A percentile compares a stretch with the other conserved stretches of the same genome.
These are phyloP conservation scores for Lateolabrax maculatus DNA, from an alignment of 2,797 vertebrate species.

Conservation along the genomic window DNA sequence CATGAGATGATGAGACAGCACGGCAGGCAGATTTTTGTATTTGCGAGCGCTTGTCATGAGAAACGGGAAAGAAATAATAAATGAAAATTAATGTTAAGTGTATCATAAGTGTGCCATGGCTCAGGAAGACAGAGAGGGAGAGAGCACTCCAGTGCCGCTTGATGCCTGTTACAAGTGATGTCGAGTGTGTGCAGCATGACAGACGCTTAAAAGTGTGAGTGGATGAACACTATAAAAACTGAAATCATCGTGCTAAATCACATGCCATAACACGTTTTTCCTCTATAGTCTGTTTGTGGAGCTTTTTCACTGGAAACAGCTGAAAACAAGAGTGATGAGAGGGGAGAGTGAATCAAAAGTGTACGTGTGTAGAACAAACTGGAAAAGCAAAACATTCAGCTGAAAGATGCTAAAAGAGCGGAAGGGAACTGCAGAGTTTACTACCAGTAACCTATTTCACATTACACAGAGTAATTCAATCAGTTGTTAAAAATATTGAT, in stretches of 20 bases:
- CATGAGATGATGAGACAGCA: neutral
- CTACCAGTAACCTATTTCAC: neutral
- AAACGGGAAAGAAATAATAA: neutral
- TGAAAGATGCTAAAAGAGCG: neutral
- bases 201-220: too few relatives aligned
- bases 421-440: neutral
- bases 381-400: neutral
- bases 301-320: neutral
- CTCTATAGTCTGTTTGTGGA: too few relatives aligned
- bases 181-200: too few relatives aligned
- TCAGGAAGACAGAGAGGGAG: neutral
- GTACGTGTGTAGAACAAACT: neutral
- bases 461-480: neutral
- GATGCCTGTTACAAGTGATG: too few relatives aligned
- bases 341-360: neutral
- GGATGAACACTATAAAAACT: too few relatives aligned
- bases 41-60: neutral
- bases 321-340: neutral
- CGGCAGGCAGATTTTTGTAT: neutral
- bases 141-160: too few relatives aligned
- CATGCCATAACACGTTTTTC: too few relatives aligned
- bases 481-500: neutral
- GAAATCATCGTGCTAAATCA: too few relatives aligned
- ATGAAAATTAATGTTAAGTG: neutral
- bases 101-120: neutral